Evolutionary conservation across 2,888 invertebrate species (phyloP).

Genomic region (Limnephilus auricula): DNA sequence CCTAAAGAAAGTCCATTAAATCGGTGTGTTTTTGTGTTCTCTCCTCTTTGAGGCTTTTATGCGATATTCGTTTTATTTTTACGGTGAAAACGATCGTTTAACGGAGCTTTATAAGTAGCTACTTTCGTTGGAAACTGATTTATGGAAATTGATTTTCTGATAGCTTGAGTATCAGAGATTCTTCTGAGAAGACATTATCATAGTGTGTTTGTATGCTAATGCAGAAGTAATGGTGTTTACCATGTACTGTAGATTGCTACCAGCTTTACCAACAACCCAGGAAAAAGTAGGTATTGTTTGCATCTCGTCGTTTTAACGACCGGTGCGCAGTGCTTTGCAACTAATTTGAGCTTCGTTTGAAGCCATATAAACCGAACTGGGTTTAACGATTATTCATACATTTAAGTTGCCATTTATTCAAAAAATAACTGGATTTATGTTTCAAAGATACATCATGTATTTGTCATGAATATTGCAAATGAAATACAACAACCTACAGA

Average conservation of each 20-base stretch:
- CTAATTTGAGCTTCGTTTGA: not conserved
- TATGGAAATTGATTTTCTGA: constrained; percentile 32
- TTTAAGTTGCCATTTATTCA: not conserved
- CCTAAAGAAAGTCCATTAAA: not conserved
- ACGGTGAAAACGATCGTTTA: constrained; percentile 35
- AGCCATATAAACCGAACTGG: not conserved
- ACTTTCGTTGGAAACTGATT: constrained; percentile 8
- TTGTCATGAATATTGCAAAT: not conserved
- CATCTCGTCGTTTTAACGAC: not conserved
- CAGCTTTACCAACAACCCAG: not conserved
- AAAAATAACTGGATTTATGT: not conserved
- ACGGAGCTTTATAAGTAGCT: constrained; percentile 19
- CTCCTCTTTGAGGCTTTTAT: constrained; percentile 23
- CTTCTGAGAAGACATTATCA: not conserved
- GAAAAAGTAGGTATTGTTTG: not conserved
- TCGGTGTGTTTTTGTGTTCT: constrained; percentile 26
- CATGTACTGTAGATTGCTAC: not conserved
- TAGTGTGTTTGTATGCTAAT: not conserved
- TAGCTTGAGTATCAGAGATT: not conserved
- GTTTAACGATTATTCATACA: not conserved
- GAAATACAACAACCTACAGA: not conserved
- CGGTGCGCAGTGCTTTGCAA: not conserved
- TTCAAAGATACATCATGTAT: not conserved
- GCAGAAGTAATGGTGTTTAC: not conserved
- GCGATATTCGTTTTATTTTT: constrained; percentile 38